phyloP scores from a whole-genome alignment of 2,113 vertebrate species.

The Arenaria interpres region DNA sequence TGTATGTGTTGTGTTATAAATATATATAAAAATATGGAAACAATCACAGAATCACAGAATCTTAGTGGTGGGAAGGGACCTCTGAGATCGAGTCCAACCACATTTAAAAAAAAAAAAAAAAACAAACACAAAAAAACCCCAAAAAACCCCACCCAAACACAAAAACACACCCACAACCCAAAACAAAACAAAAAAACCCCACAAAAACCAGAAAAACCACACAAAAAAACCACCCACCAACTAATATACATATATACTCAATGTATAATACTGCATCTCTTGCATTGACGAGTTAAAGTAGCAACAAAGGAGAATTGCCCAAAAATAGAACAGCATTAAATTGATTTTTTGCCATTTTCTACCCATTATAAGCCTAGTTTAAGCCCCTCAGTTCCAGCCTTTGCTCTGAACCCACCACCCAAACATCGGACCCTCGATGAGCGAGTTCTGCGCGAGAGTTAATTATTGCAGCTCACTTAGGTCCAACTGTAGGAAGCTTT shows the following conservation, averaged over 20 bases:
- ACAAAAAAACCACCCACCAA: no score
- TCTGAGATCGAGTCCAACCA: no score
- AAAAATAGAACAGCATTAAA: neutral
- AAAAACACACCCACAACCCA: no score
- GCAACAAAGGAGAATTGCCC: neutral
- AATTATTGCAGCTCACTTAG: neutral
- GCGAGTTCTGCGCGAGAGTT: neutral
- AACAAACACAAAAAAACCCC: no score
- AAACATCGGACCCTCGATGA: fast-evolving
- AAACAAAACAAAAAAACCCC: no score
- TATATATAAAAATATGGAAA: neutral
- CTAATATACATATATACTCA: no score
- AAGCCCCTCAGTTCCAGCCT: neutral
- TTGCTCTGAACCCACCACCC: neutral
- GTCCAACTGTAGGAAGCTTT: neutral
- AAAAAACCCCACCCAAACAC: no score
- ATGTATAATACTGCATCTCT: neutral
- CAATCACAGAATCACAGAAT: no score
- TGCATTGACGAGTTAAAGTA: neutral
- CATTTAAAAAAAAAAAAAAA: no score
- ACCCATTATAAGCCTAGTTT: neutral
- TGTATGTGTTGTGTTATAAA: neutral
- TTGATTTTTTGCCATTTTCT: neutral
- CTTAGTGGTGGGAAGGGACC: no score
- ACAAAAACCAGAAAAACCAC: no score